Base-by-base conservation (phyloP, 2,113 vertebrate species). In the Penelope pileata region DNA sequence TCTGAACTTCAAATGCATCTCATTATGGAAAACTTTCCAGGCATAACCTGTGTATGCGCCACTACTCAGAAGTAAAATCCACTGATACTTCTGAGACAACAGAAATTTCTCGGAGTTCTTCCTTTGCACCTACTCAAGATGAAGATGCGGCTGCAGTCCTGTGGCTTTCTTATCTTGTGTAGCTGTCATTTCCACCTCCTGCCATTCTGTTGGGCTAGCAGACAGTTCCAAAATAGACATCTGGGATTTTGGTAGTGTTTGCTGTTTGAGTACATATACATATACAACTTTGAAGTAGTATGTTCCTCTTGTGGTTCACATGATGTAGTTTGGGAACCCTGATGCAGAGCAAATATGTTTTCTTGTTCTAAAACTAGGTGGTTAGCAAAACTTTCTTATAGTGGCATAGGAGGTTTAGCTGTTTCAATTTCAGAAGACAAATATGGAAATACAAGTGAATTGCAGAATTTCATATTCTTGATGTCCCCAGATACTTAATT, bases 121-220 rank as follows among this genome's bases (percentile, higher is more conserved):
- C 58, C 75, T 88, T 54, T 66, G 50, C 59, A 59, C 27, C 21
- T 83, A 47, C 5, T 80, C 21, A 69, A 15, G 32, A 58, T 77
- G 60, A 93, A 93, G 82, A 80, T 83, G 79, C 81, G 68, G 90
- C 51, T 60, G 90, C 76, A 83, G 76, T 96, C 73, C 60, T 62
- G 50, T 75, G 38, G 9, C 47, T 91, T 5, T 78, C 51, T 86
- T 81, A 67, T 48, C 56, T 89, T 75, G 29, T 67, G 47, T 59
- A 67, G 50, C 50, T 88, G 72, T 88, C 50, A 38, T 86, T 90
- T 88, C 63, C 11, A 86, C 70, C 90, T 94, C 54, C 54, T 77
- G 59, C 59, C 86, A 83, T 69, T 88, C 50, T 94, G 19, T 80
- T 83, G 62, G 47, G 6, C 50, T 91, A 34, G 9, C 48, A 91